phyloP scores from a whole-genome alignment of 2,113 vertebrate species.

The Nothobranchius kuhntae region DNA sequence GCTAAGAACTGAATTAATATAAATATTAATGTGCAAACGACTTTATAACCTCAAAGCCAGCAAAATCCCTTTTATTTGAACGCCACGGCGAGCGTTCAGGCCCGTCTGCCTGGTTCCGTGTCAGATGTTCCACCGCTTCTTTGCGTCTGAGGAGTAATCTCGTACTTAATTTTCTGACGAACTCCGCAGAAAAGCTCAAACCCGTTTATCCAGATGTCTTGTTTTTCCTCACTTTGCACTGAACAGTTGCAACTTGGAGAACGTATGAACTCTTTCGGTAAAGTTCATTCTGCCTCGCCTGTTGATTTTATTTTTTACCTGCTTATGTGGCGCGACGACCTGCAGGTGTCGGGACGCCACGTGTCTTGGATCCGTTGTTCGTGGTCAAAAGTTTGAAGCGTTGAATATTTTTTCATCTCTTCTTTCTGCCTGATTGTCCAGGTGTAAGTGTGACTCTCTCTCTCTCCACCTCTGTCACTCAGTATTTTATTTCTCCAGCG shows the following conservation, averaged over 20 bases:
- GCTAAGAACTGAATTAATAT: no score
- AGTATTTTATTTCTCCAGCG: slow-evolving; percentile 72
- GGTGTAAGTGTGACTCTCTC: slow-evolving; percentile 43
- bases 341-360: slow-evolving; percentile 60
- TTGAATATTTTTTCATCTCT: slow-evolving; percentile 1
- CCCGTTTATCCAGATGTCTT: no score
- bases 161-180: no score
- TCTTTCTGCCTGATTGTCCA: slow-evolving; percentile 20
- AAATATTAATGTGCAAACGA: background rate
- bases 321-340: slow-evolving; percentile 61
- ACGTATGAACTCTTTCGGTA: slow-evolving; percentile 66
- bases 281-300: slow-evolving; percentile 71
- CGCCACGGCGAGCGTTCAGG: no score
- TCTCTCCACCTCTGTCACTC: slow-evolving; percentile 40
- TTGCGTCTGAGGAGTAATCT: no score
- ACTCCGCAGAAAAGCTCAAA: no score
- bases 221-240: no score
- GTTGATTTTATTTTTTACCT: background rate
- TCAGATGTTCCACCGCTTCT: no score
- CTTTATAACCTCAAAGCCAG: slow-evolving; percentile 11
- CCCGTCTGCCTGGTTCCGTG: no score
- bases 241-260: slow-evolving; percentile 5
- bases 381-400: slow-evolving; percentile 54
- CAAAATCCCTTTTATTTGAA: background rate
- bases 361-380: slow-evolving; percentile 54